phyloP scores from a whole-genome alignment of 2,113 vertebrate genomes.

The Oreocharis arfaki region DNA sequence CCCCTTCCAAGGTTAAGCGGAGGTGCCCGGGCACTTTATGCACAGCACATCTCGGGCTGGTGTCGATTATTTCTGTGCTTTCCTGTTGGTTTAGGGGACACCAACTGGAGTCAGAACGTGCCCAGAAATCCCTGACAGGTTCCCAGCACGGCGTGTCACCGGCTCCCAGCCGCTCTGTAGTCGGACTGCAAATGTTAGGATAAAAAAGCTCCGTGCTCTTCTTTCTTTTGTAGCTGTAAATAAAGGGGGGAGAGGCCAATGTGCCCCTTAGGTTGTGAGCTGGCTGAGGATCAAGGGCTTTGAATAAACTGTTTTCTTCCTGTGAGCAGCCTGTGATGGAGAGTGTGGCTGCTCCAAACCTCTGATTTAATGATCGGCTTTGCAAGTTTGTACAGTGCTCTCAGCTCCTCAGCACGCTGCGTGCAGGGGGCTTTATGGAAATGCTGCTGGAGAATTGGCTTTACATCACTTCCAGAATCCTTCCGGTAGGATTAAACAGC shows the following conservation, averaged over 20 bases:
- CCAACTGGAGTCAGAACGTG: background rate
- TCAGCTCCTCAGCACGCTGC: background rate
- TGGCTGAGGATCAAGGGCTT: slow-evolving; percentile 1
- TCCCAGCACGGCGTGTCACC: background rate
- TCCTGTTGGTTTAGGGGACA: background rate
- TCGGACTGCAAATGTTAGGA: background rate
- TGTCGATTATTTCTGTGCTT: background rate
- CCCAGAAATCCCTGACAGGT: background rate
- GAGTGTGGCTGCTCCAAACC: background rate
- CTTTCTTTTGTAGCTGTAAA: background rate
- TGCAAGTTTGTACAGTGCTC: background rate
- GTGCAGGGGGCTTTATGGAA: background rate
- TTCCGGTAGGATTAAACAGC: background rate
- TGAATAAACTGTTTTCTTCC: slow-evolving; percentile 15
- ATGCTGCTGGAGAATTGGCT: background rate
- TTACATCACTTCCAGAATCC: background rate
- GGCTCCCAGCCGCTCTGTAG: background rate
- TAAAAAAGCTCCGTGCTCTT: background rate
- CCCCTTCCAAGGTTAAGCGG: background rate
- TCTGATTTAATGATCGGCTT: background rate
- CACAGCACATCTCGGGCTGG: background rate
- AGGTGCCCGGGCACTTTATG: background rate
- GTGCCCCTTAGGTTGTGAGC: background rate
- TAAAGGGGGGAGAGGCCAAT: background rate
- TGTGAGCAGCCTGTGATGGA: background rate